Conservation (phyloP, 2,797 vertebrate species). For the Argyrosomus regius region DNA sequence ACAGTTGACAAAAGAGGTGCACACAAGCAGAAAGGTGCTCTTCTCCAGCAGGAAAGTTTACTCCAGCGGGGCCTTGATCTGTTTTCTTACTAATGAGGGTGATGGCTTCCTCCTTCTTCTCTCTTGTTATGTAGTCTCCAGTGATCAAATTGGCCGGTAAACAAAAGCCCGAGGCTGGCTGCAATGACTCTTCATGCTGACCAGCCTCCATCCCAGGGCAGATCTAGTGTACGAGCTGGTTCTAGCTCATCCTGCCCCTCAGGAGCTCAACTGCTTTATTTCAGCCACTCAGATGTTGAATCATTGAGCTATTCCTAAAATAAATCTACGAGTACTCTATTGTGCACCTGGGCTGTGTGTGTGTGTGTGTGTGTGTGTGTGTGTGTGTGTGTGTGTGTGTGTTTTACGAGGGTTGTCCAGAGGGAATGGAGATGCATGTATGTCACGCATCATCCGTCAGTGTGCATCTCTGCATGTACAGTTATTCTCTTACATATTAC, state of each 20-base stretch:
- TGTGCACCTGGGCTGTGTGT: slow-evolving; percentile 48
- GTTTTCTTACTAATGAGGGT: slow-evolving; percentile 68
- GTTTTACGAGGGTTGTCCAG: slow-evolving; percentile 31
- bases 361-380: slow-evolving; percentile 24
- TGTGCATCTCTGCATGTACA: slow-evolving; percentile 38
- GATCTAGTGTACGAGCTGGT: slow-evolving; percentile 45
- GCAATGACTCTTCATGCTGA: slow-evolving; percentile 35
- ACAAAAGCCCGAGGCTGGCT: slow-evolving; percentile 33
- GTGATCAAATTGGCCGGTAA: slow-evolving; percentile 40
- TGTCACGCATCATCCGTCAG: slow-evolving; percentile 49
- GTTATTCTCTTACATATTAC: slow-evolving; percentile 43
- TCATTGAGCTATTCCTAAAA: slow-evolving; percentile 70
- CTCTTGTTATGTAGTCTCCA: slow-evolving; percentile 18
- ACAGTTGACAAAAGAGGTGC: slow-evolving; percentile 51
- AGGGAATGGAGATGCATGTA: slow-evolving; percentile 36
- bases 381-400: slow-evolving; percentile 17
- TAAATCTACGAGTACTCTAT: slow-evolving; percentile 61
- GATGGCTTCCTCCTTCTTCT: slow-evolving; percentile 42
- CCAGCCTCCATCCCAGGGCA: slow-evolving; percentile 32
- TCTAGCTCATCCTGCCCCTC: slow-evolving; percentile 33
- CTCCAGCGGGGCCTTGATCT: slow-evolving; percentile 31
- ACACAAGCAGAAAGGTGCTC: slow-evolving; percentile 51
- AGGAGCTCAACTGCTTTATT: slow-evolving; percentile 57
- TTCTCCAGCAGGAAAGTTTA: slow-evolving; percentile 26
- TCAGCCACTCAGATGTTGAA: slow-evolving; percentile 72